Evolutionary conservation across 2,113 vertebrate species (phyloP), one percentile per base, ranked within the genome.

Genomic region (Pionites leucogaster): DNA sequence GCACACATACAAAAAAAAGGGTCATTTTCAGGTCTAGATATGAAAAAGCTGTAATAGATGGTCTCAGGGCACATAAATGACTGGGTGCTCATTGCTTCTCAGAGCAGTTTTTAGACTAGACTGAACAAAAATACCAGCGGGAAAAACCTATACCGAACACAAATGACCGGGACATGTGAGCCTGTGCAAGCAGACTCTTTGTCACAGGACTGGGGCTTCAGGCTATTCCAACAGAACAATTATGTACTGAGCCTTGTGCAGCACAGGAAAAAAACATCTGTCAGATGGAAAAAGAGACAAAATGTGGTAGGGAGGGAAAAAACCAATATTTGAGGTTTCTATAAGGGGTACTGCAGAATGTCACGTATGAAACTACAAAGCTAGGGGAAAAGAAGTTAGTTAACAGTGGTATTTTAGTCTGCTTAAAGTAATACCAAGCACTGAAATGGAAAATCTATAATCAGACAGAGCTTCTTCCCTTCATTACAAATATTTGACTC

Each of bases 271-370:
- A 91, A 72, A 57, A 41, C 35, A 92, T 87, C 70, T 74, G 86
- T 69, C 65, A 86, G 50, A 96, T 27, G 86, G 90, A 96, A 94
- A 94, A 91, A 88, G 44, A 89, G 71, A 81, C 71, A 93, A 93
- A 93, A 81, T 7, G 19, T 55, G 28, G 71, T 70, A 75, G 39
- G 88, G 5, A 0, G 78, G 39, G 75, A 3, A 42, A 91, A 83
- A 71, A 88, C 80, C 80, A 89, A 93, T 23, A 88, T 77, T 82
- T 94, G 92, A 87, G 52, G 93, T 84, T 95, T 97, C 76, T 69
- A 49, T 75, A 96, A 92, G 96, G 80, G 57, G 69, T 69, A 67
- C 41, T 82, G 83, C 80, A 89, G 77, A 92, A 93, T 10, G n/a
- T 68, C 60, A 69, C 25, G 18, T n/a, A 79, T 7, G 24, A 78